phyloP scores from a whole-genome alignment of 30 jellyfish, hydroid and myxozoan species.

The Turritopsis dohrnii region DNA sequence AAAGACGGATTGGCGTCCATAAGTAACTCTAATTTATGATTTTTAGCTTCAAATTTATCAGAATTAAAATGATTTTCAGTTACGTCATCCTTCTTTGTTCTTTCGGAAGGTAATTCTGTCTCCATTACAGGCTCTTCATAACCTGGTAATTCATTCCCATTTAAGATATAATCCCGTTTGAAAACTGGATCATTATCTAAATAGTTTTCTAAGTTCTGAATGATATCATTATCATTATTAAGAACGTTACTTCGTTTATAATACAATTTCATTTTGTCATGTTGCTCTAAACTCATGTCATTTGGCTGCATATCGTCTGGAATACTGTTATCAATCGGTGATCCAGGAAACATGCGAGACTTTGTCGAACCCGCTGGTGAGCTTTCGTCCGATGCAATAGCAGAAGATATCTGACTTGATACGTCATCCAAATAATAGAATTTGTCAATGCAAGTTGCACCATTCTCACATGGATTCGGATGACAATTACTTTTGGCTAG shows the following conservation, averaged over 20 bases:
- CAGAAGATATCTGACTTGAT: not conserved
- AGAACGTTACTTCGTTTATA: conserved; percentile 2
- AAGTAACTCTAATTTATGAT: conserved; percentile 9
- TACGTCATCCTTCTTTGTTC: not conserved
- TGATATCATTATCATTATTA: not conserved
- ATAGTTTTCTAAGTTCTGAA: not conserved
- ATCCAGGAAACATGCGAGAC: not conserved
- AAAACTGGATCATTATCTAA: not conserved
- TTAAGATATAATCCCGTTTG: not conserved
- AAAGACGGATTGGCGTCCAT: conserved; percentile 4
- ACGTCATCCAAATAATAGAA: conserved; percentile 48
- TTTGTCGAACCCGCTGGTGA: not conserved
- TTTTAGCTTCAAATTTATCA: not conserved
- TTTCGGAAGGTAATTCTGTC: not conserved
- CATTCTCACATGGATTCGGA: conserved; percentile 97
- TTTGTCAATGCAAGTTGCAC: conserved; percentile 75
- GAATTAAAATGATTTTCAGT: not conserved
- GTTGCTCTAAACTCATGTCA: conserved; percentile 30
- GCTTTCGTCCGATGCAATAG: not conserved
- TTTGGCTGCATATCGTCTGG: conserved; percentile 20
- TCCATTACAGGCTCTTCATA: not conserved
- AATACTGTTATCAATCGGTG: not conserved
- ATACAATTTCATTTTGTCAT: not conserved
- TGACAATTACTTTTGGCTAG: conserved; percentile 79
- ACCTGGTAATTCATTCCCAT: not conserved